phyloP scores from a whole-genome alignment of 92 coral and sea anemone species.

The Chrysogorgia sp. region DNA sequence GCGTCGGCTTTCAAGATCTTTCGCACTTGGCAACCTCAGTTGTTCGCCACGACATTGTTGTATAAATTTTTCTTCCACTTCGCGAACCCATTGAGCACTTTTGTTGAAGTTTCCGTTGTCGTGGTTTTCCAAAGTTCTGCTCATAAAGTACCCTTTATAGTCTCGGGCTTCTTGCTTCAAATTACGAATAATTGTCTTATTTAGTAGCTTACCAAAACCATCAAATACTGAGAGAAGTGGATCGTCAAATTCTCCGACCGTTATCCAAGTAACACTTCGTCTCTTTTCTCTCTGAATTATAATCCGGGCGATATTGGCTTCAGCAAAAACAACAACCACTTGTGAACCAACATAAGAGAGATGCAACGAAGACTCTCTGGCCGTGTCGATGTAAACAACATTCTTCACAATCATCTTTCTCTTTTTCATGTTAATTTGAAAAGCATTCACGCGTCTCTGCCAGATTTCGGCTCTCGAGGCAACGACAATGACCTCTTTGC shows the following conservation, averaged over 20 bases:
- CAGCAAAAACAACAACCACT: slow-evolving; percentile 24
- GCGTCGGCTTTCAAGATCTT: neutral
- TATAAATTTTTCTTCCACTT: neutral
- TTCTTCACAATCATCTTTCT: neutral
- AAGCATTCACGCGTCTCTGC: slow-evolving; percentile 9
- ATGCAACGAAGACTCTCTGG: neutral
- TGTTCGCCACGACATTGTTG: neutral
- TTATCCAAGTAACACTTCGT: slow-evolving; percentile 13
- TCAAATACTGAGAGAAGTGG: slow-evolving; percentile 30
- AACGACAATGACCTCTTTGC: neutral
- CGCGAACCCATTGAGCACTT: neutral
- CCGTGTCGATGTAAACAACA: neutral
- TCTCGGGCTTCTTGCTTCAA: neutral
- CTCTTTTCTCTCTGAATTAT: neutral
- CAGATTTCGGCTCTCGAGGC: slow-evolving; percentile 11
- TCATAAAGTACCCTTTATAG: neutral
- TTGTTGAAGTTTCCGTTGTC: neutral
- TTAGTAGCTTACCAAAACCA: slow-evolving; percentile 1
- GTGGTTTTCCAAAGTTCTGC: neutral
- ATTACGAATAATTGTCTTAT: slow-evolving; percentile 5
- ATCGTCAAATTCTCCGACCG: slow-evolving; percentile 7
- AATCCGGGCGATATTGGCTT: slow-evolving; percentile 4
- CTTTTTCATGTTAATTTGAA: slow-evolving; percentile 2
- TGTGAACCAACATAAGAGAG: neutral
- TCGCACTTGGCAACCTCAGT: neutral